phyloP scores from a whole-genome alignment of 2,797 vertebrate genomes.

The Danio choprae region DNA sequence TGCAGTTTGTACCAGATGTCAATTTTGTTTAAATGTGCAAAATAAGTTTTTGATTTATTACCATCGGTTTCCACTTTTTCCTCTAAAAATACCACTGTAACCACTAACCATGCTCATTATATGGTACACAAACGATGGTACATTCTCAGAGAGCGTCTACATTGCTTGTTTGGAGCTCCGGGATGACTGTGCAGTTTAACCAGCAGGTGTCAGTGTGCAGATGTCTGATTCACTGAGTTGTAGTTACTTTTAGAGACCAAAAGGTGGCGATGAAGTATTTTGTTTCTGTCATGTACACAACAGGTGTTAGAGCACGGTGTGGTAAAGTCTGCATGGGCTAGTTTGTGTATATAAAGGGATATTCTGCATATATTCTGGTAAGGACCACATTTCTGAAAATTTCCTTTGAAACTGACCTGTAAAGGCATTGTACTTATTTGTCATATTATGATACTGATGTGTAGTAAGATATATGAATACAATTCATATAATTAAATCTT shows the following conservation, averaged over 20 bases:
- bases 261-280: constrained; percentile 24
- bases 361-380: not conserved
- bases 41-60: no score
- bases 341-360: not conserved
- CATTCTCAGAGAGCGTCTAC: not conserved
- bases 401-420: not conserved
- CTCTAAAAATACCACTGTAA: not conserved
- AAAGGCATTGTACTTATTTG: no score
- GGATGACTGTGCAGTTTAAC: not conserved
- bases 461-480: no score
- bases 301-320: not conserved
- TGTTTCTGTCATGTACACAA: not conserved
- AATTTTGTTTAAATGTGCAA: no score
- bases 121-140: not conserved
- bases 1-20: no score
- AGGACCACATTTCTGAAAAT: not conserved
- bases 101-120: not conserved
- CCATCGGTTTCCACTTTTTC: no score
- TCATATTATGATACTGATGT: no score
- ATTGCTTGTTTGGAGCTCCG: not conserved
- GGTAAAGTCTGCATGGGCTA: not conserved
- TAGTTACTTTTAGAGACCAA: constrained; percentile 19
- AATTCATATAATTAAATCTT: no score
- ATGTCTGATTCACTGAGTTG: not conserved
- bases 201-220: constrained; percentile 43